Percentiles rank a stretch among this genome's conserved stretches.
Evolutionary conservation across 2,797 vertebrate species (phyloP).

Genomic region (Amphiprion clarkii): DNA sequence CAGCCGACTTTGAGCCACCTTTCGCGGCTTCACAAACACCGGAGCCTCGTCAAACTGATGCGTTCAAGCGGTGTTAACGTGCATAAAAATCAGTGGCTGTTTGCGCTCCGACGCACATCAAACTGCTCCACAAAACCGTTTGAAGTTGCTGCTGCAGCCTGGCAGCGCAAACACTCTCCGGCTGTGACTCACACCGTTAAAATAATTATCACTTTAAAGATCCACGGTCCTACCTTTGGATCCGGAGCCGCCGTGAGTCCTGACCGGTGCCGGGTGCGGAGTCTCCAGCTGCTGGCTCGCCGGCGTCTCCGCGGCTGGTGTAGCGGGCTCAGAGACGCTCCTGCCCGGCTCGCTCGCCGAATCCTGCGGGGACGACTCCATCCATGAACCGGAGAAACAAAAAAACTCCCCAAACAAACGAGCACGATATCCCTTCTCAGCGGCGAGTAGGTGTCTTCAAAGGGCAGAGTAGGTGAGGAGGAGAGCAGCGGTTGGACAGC

Average conservation of each 20-base stretch:
- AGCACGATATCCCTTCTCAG: neutral
- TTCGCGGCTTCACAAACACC: neutral
- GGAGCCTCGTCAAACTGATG: neutral
- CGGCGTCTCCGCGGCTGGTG: slow-evolving; percentile 82
- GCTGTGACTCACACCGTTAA: neutral
- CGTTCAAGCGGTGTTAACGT: neutral
- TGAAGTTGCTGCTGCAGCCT: slow-evolving; percentile 37
- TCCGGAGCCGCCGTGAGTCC: slow-evolving; percentile 82
- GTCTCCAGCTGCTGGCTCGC: slow-evolving; percentile 75
- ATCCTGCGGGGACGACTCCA: slow-evolving; percentile 85
- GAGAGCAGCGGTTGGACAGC: neutral
- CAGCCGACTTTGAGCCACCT: neutral
- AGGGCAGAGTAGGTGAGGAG: too few relatives aligned
- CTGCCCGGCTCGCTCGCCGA: slow-evolving; percentile 84
- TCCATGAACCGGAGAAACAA: slow-evolving; percentile 23
- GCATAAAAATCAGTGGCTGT: neutral
- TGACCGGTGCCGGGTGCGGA: slow-evolving; percentile 75
- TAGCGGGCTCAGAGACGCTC: slow-evolving; percentile 83
- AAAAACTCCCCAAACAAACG: neutral
- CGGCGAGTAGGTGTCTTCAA: too few relatives aligned
- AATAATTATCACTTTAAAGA: neutral
- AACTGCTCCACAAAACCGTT: slow-evolving; percentile 29
- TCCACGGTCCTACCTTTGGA: slow-evolving; percentile 78
- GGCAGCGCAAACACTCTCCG: slow-evolving; percentile 1
- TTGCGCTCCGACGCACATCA: neutral